phyloP scores from a whole-genome alignment of 92 coral and sea anemone species.

The Isaurus tuberculatus region DNA sequence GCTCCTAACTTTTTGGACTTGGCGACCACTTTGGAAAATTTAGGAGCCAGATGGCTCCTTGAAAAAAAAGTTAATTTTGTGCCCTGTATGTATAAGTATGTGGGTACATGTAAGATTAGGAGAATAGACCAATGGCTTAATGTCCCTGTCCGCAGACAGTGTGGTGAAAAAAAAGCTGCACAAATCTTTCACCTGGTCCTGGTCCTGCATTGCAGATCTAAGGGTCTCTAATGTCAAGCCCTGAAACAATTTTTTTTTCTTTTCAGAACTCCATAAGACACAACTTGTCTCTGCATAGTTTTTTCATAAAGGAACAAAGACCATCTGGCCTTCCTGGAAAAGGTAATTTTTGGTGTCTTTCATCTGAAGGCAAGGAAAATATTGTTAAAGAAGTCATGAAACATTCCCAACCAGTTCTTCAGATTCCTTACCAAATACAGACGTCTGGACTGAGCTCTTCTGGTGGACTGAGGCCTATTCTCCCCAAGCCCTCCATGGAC shows the following conservation, averaged over 20 bases:
- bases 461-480: constrained; percentile 82
- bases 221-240: too few species aligned
- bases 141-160: too few species aligned
- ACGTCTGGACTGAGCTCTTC: constrained; percentile 45
- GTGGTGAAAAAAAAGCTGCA: too few species aligned
- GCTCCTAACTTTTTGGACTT: too few species aligned
- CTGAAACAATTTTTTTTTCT: neutral
- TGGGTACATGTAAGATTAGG: too few species aligned
- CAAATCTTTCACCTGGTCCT: too few species aligned
- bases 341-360: constrained; percentile 96
- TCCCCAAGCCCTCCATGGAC: constrained; percentile 84
- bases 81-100: too few species aligned
- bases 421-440: constrained; percentile 50
- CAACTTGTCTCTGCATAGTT: constrained; percentile 95
- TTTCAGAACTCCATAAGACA: constrained; percentile 97
- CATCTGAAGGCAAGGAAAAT: constrained; percentile 97
- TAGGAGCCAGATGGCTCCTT: too few species aligned
- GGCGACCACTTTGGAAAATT: too few species aligned
- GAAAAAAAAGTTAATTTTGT: too few species aligned
- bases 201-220: too few species aligned
- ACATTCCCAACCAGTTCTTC: constrained; percentile 75
- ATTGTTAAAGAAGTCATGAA: constrained; percentile 89
- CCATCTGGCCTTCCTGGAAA: constrained; percentile 91
- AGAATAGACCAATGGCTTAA: too few species aligned
- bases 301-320: constrained; percentile 90